Conservation (phyloP, 2,888 invertebrate species). For the Andrena hattorfiana region DNA sequence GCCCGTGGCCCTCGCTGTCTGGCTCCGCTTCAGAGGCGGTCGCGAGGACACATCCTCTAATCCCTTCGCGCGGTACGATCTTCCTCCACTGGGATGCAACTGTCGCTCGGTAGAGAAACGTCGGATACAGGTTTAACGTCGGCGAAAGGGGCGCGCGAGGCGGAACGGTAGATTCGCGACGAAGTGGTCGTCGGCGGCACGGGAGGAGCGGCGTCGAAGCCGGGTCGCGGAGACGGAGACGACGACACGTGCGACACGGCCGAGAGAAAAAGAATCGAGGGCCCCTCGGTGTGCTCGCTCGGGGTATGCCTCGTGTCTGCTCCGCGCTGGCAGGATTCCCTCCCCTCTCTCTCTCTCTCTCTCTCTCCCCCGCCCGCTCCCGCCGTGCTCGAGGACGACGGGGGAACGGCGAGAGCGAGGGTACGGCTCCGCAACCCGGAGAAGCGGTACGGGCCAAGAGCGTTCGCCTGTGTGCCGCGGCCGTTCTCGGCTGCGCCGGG, state of each 20-base stretch:
- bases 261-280: conserved; percentile 63
- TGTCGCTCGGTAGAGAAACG: not conserved
- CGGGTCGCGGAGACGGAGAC: conserved; percentile 19
- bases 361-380: not conserved
- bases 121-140: not conserved
- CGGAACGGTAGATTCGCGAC: not conserved
- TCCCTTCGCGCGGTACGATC: not conserved
- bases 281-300: conserved; percentile 60
- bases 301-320: conserved; percentile 69
- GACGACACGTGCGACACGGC: conserved; percentile 66
- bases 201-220: not conserved
- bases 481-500: conserved; percentile 73
- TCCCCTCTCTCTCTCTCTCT: not conserved
- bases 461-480: conserved; percentile 34
- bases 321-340: conserved; percentile 32
- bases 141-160: not conserved
- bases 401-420: conserved; percentile 39
- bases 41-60: conserved; percentile 26
- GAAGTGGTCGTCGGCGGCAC: not conserved
- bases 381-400: conserved; percentile 13
- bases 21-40: not conserved
- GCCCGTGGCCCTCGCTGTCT: not conserved
- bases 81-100: not conserved
- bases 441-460: conserved; percentile 52
- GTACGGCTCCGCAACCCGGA: conserved; percentile 16